phyloP scores from a whole-genome alignment of 2,797 vertebrate species.

The Hydrocynus forskahlii region DNA sequence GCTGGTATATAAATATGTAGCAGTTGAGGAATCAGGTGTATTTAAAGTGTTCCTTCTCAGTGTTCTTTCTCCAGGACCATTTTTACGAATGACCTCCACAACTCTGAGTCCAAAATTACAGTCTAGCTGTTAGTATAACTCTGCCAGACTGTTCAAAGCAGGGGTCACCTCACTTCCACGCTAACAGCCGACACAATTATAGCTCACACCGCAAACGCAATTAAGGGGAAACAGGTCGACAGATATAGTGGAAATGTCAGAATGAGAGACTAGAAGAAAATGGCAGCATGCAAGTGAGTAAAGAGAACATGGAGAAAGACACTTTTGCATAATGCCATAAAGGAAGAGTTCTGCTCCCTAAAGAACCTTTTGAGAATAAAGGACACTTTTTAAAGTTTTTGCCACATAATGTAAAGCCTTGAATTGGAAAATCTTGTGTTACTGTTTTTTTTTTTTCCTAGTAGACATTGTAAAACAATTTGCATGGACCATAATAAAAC shows the following conservation, averaged over 20 bases:
- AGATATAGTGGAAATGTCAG: constrained; percentile 9
- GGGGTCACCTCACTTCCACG: not conserved
- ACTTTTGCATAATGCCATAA: no score
- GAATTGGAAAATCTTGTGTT: no score
- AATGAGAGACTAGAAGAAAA: not conserved
- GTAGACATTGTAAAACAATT: no score
- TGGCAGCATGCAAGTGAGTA: constrained; percentile 8
- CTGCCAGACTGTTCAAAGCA: not conserved
- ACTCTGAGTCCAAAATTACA: not conserved
- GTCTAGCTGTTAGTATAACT: not conserved
- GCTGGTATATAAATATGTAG: not conserved
- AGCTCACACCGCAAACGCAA: not conserved
- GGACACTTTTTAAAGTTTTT: no score
- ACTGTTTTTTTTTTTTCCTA: no score
- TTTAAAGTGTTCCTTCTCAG: not conserved
- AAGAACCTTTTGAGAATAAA: no score
- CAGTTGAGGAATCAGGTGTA: not conserved
- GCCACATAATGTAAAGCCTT: no score
- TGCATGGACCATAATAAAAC: no score
- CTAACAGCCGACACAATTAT: not conserved
- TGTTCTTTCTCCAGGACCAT: not conserved
- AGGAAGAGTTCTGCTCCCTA: no score
- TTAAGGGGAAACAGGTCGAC: not conserved
- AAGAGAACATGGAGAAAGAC: not conserved
- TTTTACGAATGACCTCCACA: not conserved